These are phyloP conservation scores for Chirona hameri DNA, from an alignment of 2,888 invertebrate species.

Conservation along the genomic window DNA sequence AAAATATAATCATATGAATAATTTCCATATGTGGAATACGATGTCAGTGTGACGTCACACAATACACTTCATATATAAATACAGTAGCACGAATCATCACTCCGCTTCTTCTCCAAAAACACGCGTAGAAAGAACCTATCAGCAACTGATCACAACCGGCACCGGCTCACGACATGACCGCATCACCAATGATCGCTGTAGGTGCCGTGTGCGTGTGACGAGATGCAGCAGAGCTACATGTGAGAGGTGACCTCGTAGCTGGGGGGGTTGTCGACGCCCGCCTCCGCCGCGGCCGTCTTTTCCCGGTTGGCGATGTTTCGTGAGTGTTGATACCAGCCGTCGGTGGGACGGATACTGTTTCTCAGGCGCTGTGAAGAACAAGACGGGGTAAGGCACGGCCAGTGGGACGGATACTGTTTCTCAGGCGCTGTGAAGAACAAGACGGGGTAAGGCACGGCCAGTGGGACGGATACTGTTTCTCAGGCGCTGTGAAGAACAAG, in stretches of 20 bases:
- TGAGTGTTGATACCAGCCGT: background rate
- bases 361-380: background rate
- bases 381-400: background rate
- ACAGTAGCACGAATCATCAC: too few species aligned
- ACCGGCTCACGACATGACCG: too few species aligned
- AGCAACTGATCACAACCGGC: too few species aligned
- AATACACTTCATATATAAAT: background rate
- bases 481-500: too few species aligned
- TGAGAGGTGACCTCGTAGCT: background rate
- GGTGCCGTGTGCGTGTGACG: background rate
- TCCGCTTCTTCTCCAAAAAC: background rate
- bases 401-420: too few species aligned
- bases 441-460: too few species aligned
- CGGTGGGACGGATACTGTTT: background rate
- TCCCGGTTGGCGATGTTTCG: background rate
- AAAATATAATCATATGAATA: background rate
- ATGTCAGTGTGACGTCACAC: background rate
- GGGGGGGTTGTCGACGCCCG: background rate
- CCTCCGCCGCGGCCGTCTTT: background rate
- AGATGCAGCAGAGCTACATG: background rate
- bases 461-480: too few species aligned
- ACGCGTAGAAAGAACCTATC: background rate
- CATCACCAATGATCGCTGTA: too few species aligned
- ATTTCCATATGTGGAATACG: conserved; percentile 1
- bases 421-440: too few species aligned